Conservation (phyloP, 1,140 invertebrate genomes). For the Meloidogyne chitwoodi region DNA sequence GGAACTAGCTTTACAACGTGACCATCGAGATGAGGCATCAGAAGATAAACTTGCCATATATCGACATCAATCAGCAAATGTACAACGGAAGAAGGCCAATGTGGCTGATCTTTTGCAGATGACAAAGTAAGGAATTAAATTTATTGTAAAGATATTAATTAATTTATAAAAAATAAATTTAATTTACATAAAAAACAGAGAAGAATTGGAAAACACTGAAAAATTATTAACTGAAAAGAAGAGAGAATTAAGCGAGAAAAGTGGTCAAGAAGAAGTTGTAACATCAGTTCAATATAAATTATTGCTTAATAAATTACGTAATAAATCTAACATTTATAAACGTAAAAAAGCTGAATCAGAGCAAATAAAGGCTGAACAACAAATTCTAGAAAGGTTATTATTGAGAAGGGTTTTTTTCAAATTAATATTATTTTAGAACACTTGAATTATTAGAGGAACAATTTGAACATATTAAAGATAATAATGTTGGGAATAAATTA, state of each 20-base stretch:
- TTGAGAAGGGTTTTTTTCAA: background rate
- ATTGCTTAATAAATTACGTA: conserved; percentile 40
- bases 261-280: conserved; percentile 34
- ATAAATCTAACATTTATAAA: conserved; percentile 43
- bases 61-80: conserved; percentile 37
- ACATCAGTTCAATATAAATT: conserved; percentile 43
- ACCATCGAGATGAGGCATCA: conserved; percentile 34
- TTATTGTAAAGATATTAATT: background rate
- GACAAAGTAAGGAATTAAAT: conserved; percentile 21
- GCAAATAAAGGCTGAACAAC: conserved; percentile 29
- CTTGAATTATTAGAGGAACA: conserved; percentile 26
- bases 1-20: conserved; percentile 36
- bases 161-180: background rate
- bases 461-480: conserved; percentile 36
- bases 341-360: conserved; percentile 40
- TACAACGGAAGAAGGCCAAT: conserved; percentile 40
- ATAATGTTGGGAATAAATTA: conserved; percentile 24
- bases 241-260: conserved; percentile 32
- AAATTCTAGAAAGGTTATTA: conserved; percentile 21
- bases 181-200: conserved; percentile 25
- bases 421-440: conserved; percentile 10
- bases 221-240: conserved; percentile 21
- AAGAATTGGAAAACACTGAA: conserved; percentile 38
- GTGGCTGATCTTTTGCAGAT: conserved; percentile 35
- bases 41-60: conserved; percentile 45